These are phyloP conservation scores for Sepioteuthis lessoniana DNA, from an alignment of 2,888 invertebrate genomes.

Conservation along the genomic window DNA sequence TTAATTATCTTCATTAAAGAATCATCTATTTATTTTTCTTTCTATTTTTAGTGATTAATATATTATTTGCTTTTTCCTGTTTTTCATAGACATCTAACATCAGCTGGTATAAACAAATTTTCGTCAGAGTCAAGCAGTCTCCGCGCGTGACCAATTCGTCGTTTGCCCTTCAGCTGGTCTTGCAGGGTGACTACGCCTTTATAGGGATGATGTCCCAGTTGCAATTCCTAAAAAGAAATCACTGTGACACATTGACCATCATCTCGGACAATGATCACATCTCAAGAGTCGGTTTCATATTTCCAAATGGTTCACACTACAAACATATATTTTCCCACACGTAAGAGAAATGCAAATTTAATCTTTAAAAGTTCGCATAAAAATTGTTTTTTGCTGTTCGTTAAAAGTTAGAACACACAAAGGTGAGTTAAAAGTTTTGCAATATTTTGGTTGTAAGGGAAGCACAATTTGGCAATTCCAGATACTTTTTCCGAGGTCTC, in stretches of 20 bases:
- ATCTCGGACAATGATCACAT: background rate
- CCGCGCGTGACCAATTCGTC: background rate
- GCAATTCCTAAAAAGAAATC: background rate
- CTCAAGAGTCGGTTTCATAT: background rate
- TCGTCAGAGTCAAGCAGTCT: background rate
- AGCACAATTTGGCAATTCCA: too few species aligned
- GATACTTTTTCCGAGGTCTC: too few species aligned
- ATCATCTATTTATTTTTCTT: background rate
- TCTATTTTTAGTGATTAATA: background rate
- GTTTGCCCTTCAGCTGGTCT: too few species aligned
- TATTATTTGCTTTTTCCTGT: background rate
- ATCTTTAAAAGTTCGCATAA: background rate
- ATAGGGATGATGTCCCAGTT: conserved; percentile 38
- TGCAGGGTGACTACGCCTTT: background rate
- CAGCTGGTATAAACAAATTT: background rate
- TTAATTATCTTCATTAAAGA: too few species aligned
- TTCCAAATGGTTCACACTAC: background rate
- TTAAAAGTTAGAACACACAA: too few species aligned
- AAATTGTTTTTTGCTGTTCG: background rate
- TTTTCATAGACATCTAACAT: background rate
- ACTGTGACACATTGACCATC: conserved; percentile 24
- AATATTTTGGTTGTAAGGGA: too few species aligned
- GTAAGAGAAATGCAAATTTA: background rate
- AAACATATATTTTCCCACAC: background rate
- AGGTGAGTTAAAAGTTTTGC: too few species aligned